phyloP scores from a whole-genome alignment of 2,797 vertebrate species.

The Nyctalus aviator region DNA sequence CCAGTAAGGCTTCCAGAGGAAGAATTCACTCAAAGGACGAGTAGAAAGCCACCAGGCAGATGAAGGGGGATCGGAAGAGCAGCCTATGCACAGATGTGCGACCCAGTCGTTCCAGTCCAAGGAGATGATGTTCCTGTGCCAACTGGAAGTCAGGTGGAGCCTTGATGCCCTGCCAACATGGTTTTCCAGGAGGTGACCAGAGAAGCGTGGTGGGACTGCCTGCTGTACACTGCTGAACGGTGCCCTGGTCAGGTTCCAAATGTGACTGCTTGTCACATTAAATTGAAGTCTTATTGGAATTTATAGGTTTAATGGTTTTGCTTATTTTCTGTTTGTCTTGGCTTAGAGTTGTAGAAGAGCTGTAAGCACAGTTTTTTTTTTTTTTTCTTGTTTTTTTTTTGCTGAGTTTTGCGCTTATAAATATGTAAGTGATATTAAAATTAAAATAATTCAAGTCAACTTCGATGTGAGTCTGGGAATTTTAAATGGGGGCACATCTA shows the following conservation, averaged over 20 bases:
- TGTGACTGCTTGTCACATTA: not conserved
- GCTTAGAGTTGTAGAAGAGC: constrained; percentile 14
- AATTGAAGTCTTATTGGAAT: constrained; percentile 35
- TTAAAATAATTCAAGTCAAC: constrained; percentile 26
- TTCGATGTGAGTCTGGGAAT: not conserved
- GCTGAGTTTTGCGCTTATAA: not conserved
- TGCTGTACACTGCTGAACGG: not conserved
- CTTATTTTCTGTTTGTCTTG: constrained; percentile 40
- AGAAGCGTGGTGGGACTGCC: not conserved
- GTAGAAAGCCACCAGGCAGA: not conserved
- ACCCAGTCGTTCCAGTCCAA: not conserved
- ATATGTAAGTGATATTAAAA: constrained; percentile 20
- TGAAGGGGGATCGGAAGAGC: not conserved
- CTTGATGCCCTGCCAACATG: not conserved
- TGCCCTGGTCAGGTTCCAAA: not conserved
- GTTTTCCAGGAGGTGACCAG: not conserved
- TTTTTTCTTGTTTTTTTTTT: not conserved
- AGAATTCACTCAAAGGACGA: not conserved
- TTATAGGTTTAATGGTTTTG: constrained; percentile 12
- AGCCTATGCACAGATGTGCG: not conserved
- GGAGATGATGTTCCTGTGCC: not conserved
- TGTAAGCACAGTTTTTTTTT: not conserved
- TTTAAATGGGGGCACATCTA: not conserved
- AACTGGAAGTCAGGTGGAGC: not conserved
- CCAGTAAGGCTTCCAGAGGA: not conserved